A percentile compares a stretch with the other conserved stretches of the same genome.
phyloP scores from a whole-genome alignment of 2,888 invertebrate genomes.

The Meiosimyza decipiens region DNA sequence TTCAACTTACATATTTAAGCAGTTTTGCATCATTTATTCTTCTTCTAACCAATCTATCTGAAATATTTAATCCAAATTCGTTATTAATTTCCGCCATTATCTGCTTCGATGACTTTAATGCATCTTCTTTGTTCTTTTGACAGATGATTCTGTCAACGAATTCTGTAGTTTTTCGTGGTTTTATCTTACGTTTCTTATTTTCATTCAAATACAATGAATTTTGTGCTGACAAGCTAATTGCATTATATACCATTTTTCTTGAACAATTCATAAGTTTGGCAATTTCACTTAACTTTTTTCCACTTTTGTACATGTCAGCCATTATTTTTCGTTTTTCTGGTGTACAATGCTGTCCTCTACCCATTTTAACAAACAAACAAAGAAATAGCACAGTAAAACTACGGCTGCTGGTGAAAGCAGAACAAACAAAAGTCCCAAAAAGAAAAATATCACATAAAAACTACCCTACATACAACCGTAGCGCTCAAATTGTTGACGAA shows the following conservation, averaged over 20 bases:
- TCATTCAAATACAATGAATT: neutral
- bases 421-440: no score
- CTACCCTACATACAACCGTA: no score
- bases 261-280: constrained; percentile 1
- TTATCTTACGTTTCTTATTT: constrained; percentile 1
- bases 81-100: neutral
- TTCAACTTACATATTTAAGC: no score
- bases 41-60: no score
- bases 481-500: no score
- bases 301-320: neutral
- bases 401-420: no score
- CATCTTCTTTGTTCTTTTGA: constrained; percentile 9
- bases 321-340: constrained; percentile 10
- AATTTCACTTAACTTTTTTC: constrained; percentile 8
- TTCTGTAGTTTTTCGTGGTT: constrained; percentile 2
- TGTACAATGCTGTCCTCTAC: constrained; percentile 20
- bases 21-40: no score
- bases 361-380: constrained; percentile 4
- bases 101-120: constrained; percentile 2
- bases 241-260: constrained; percentile 16
- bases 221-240: neutral
- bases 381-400: neutral
- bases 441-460: no score
- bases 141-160: constrained; percentile 2
- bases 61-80: neutral